Conservation (phyloP, 2,797 vertebrate species). For the Cossypha niveicapilla region DNA sequence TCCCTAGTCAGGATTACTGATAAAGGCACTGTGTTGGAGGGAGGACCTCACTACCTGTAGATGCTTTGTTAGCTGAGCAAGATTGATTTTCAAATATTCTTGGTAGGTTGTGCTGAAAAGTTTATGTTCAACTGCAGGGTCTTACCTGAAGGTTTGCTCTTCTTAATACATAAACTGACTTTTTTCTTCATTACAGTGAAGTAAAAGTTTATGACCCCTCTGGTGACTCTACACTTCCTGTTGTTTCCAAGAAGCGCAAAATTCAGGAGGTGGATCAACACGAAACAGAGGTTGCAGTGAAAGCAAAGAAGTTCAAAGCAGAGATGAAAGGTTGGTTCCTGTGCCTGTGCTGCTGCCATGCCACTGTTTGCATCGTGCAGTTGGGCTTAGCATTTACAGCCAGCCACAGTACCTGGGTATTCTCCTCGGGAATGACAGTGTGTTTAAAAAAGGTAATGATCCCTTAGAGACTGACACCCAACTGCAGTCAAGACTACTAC, state of each 20-base stretch:
- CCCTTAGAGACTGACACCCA: neutral
- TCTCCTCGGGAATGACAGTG: neutral
- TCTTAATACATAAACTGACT: neutral
- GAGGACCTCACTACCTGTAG: neutral
- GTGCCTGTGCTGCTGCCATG: neutral
- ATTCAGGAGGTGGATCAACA: conserved; percentile 83
- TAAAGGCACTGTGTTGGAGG: neutral
- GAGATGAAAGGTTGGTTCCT: conserved; percentile 78
- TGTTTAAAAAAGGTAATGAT: neutral
- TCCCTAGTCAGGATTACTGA: neutral
- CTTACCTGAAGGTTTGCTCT: neutral
- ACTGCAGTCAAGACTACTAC: neutral
- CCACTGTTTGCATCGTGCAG: fast-evolving
- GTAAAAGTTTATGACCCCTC: conserved; percentile 91
- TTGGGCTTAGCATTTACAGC: neutral
- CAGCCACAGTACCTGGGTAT: neutral
- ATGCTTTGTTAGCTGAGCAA: neutral
- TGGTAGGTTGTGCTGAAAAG: neutral
- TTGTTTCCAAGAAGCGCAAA: conserved; percentile 91
- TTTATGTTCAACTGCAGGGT: neutral
- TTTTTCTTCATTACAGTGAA: conserved; percentile 77
- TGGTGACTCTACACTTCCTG: conserved; percentile 89
- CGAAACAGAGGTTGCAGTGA: conserved; percentile 73
- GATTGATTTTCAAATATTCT: neutral
- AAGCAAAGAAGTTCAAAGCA: conserved; percentile 87